Percentiles rank a stretch among this genome's conserved stretches.
Evolutionary conservation across 1,140 invertebrate species (phyloP).

Genomic region (Melipona quadrifasciata): DNA sequence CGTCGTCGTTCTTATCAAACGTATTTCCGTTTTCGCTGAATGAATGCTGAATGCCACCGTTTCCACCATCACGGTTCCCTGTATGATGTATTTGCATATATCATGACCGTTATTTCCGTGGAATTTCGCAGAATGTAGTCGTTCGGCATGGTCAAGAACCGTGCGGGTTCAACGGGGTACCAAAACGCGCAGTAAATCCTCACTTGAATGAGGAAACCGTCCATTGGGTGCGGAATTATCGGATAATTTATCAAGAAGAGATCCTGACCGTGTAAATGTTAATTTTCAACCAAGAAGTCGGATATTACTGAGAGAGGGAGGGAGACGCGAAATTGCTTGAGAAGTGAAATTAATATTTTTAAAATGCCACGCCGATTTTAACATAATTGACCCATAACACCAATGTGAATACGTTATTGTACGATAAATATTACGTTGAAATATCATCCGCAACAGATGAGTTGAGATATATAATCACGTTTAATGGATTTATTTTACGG

Average conservation of each 20-base stretch:
- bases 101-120: neutral
- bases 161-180: neutral
- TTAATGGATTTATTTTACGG: too few species aligned
- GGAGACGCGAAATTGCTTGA: neutral
- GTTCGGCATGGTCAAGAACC: neutral
- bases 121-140: neutral
- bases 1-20: too few species aligned
- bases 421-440: too few species aligned
- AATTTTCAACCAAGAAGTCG: neutral
- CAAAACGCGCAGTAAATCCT: constrained; percentile 1
- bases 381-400: too few species aligned
- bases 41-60: too few species aligned
- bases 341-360: neutral
- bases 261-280: neutral
- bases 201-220: neutral
- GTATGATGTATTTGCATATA: neutral
- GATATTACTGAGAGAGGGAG: neutral
- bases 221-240: neutral
- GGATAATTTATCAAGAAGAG: constrained; percentile 5
- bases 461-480: too few species aligned
- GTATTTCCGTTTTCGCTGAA: too few species aligned
- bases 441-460: too few species aligned
- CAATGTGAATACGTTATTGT: too few species aligned
- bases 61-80: neutral
- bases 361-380: too few species aligned